Evolutionary conservation across 2,113 vertebrate species (phyloP).

Genomic region (Osmerus mordax): DNA sequence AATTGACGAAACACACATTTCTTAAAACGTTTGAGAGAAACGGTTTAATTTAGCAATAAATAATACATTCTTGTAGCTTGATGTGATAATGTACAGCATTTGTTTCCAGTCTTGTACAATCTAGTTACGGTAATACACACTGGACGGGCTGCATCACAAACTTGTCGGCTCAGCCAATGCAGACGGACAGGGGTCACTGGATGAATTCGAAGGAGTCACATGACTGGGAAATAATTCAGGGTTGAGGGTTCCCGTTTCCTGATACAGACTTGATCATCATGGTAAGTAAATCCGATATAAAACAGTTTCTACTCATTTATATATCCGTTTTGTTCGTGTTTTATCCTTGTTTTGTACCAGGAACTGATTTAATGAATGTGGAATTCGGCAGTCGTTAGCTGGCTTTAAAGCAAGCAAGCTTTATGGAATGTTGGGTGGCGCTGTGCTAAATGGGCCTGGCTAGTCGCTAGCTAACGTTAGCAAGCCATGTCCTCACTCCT

Average conservation of each 20-base stretch:
- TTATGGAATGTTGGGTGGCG: background rate
- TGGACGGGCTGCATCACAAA: too few species aligned
- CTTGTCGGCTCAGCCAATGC: background rate
- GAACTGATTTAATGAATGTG: too few species aligned
- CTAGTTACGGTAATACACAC: too few species aligned
- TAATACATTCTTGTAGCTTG: too few species aligned
- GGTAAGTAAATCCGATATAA: slow-evolving; percentile 53
- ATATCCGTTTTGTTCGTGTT: background rate
- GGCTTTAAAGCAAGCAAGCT: background rate
- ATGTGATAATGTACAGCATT: too few species aligned
- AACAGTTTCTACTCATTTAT: fast-evolving
- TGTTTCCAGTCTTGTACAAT: too few species aligned
- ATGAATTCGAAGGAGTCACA: slow-evolving; percentile 58
- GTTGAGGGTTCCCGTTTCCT: slow-evolving; percentile 37
- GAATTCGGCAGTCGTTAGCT: background rate
- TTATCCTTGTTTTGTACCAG: fast-evolving
- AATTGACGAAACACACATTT: too few species aligned
- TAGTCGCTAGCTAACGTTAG: slow-evolving; percentile 17
- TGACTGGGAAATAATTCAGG: slow-evolving; percentile 51
- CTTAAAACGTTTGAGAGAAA: too few species aligned
- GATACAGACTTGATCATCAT: slow-evolving; percentile 56
- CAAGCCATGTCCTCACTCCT: background rate
- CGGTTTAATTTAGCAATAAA: too few species aligned
- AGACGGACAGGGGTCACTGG: slow-evolving; percentile 1
- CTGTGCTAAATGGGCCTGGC: background rate